Evolutionary conservation across 2,888 invertebrate genomes (phyloP).

Genomic region (Hemicrepidius hirtus): DNA sequence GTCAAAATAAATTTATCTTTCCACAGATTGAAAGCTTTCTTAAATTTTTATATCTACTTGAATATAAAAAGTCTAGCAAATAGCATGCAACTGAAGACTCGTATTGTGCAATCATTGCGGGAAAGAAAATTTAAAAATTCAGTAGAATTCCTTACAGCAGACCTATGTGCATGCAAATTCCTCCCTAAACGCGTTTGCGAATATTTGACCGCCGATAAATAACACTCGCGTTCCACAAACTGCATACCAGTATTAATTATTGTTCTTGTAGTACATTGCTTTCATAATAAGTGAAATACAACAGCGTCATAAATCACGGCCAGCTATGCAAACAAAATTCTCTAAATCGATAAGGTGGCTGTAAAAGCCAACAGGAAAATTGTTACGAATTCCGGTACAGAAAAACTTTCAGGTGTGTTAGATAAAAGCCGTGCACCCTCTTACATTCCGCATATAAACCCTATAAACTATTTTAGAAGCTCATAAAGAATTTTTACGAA

Average conservation of each 20-base stretch:
- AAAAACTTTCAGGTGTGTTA: conserved; percentile 12
- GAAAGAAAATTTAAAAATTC: conserved; percentile 20
- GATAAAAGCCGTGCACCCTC: neutral
- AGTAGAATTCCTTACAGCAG: conserved; percentile 15
- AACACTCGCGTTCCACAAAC: conserved; percentile 45
- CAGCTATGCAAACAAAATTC: conserved; percentile 20
- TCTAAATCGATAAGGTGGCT: conserved; percentile 16
- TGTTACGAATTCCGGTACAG: conserved; percentile 1
- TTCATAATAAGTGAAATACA: conserved; percentile 37
- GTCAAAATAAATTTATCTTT: too few species aligned
- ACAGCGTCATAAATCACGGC: conserved; percentile 26
- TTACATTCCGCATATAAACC: conserved; percentile 6
- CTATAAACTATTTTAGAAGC: conserved; percentile 44
- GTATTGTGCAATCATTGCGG: neutral
- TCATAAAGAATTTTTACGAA: conserved; percentile 48
- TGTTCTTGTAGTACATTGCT: conserved; percentile 40
- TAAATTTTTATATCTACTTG: neutral
- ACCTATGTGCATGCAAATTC: conserved; percentile 14
- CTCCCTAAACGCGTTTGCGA: conserved; percentile 40
- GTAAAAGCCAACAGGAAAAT: neutral
- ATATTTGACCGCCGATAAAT: conserved; percentile 57
- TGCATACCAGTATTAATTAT: conserved; percentile 45
- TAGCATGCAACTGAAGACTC: neutral
- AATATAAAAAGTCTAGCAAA: neutral
- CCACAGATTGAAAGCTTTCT: too few species aligned